Base-by-base conservation (phyloP, 2,888 invertebrate genomes). In the Orthosia cruda region DNA sequence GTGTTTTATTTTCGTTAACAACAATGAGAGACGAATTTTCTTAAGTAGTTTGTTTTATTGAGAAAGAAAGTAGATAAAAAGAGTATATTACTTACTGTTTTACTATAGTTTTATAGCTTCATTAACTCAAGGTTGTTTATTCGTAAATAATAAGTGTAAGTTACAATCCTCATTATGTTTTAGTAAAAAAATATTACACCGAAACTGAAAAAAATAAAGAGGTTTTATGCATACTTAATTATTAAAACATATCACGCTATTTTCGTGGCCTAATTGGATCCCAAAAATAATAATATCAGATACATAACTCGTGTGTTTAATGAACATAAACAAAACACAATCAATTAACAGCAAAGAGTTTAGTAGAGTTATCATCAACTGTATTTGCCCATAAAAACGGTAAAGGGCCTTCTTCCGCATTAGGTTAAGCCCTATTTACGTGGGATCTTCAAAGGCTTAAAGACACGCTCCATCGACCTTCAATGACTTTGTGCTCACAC, bases 401-500 rank as follows among this genome's bases (percentile, higher is more conserved):
- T 52, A 61, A 54, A 49, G n/a, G 49, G 7, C 7, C 47, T 58
- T 61, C 23, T 69, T 62, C 50, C 58, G 12, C 16, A 62, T 70
- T 64, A 64, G 18, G 15, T 16, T 67, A 54, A 69, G 57, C 45
- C 50, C 49, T 62, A 71, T 58, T 62, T 69, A 70, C 26, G 57
- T 32, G 18, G 47, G 40, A 11, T 52, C 66, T 61, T 47, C n/a
- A 59, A 47, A 40, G 68, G n/a, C 61, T 65, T 71, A 52, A 71
- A 50, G 16, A 57, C 26, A 75, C 69, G 66, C 50, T 40, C 68
- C 66, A 74, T 66, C 74, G 76, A 81, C 70, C 62, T 59, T 52
- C 55, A 77, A 76, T 62, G 67, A 72, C 62, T 26, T 47, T 63
- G 40, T 54, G 70, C 55, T 63, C 71, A 63, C 83, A 68, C 65